Conservation (phyloP, 92 coral and sea anemone genomes). For the Parazoanthus darwini region DNA sequence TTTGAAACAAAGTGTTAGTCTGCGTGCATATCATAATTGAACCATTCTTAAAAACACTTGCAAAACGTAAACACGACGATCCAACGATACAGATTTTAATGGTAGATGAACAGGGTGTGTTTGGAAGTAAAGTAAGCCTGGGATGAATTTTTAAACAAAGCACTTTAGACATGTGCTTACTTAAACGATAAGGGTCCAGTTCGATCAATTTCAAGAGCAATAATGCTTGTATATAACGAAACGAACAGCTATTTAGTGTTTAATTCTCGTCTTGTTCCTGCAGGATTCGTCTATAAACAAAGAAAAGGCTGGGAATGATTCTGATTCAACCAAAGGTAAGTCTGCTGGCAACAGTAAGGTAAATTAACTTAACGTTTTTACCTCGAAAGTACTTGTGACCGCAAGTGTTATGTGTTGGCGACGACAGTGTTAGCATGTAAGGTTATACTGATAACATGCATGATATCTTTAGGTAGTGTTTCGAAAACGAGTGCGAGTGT, state of each 20-base stretch:
- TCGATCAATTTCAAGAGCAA: background rate
- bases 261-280: background rate
- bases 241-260: background rate
- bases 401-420: background rate
- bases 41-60: too few relatives aligned
- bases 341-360: background rate
- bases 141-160: too few relatives aligned
- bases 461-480: too few relatives aligned
- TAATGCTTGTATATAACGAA: background rate
- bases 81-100: too few relatives aligned
- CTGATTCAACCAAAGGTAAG: conserved; percentile 8
- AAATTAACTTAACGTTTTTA: too few relatives aligned
- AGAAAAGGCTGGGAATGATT: background rate
- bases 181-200: too few relatives aligned
- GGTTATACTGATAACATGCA: background rate
- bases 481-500: too few relatives aligned
- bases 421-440: background rate
- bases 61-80: background rate
- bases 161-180: too few relatives aligned
- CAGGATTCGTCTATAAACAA: background rate
- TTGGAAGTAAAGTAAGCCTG: too few relatives aligned
- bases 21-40: too few relatives aligned
- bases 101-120: too few relatives aligned
- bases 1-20: too few relatives aligned
- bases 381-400: background rate